These are phyloP conservation scores for Parnassius apollo DNA, from an alignment of 2,888 invertebrate genomes.

Conservation along the genomic window DNA sequence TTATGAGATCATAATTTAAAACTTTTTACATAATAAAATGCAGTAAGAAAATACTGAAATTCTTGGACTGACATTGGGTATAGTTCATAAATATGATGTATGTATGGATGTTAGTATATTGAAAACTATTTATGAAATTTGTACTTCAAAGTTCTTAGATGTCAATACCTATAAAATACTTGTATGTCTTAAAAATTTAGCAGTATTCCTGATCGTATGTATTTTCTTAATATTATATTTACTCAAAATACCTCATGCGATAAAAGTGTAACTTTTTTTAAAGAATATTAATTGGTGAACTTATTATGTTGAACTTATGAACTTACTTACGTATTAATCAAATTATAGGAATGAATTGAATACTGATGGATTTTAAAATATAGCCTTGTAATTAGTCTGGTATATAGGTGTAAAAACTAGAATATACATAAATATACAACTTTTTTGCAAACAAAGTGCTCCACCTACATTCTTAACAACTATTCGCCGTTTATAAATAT, in stretches of 20 bases:
- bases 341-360: conserved; percentile 1
- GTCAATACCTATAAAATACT: conserved; percentile 1
- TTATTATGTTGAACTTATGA: too few species aligned
- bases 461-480: not conserved
- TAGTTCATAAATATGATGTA: conserved; percentile 8
- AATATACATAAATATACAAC: not conserved
- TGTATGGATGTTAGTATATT: conserved; percentile 5
- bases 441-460: conserved; percentile 1
- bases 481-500: too few species aligned
- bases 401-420: not conserved
- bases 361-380: conserved; percentile 7
- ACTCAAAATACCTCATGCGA: too few species aligned
- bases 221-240: too few species aligned
- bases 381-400: conserved; percentile 9
- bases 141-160: conserved; percentile 24
- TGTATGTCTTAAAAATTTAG: too few species aligned
- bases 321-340: too few species aligned
- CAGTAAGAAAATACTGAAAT: conserved; percentile 47
- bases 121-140: conserved; percentile 21
- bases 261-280: too few species aligned
- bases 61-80: conserved; percentile 26
- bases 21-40: conserved; percentile 43
- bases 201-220: too few species aligned
- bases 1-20: conserved; percentile 50
- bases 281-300: too few species aligned